phyloP scores from a whole-genome alignment of 2,797 vertebrate species.

The Eurystomus glaucurus region DNA sequence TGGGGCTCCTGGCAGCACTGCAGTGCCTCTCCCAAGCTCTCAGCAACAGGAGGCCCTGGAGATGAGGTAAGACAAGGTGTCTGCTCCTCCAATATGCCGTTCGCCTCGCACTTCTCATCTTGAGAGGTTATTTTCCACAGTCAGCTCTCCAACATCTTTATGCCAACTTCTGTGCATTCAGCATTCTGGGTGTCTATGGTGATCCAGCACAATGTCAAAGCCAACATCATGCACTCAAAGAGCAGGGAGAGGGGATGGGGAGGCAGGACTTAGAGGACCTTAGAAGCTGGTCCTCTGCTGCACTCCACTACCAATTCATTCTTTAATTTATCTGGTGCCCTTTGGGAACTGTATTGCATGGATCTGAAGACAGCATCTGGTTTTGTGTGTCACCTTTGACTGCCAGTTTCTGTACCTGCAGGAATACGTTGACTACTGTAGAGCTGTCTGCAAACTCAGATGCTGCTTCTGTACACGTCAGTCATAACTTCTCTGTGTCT shows the following conservation, averaged over 20 bases:
- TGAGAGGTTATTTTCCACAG: neutral
- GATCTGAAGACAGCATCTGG: neutral
- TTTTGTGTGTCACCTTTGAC: neutral
- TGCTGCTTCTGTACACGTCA: neutral
- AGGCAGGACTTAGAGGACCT: neutral
- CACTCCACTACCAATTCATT: neutral
- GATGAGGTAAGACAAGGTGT: neutral
- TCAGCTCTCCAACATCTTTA: neutral
- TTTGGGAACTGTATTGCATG: neutral
- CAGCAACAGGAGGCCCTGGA: neutral
- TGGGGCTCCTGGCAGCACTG: neutral
- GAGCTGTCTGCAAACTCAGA: neutral
- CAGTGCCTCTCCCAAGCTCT: neutral
- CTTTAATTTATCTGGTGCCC: neutral
- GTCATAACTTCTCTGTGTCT: neutral
- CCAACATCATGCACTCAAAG: neutral
- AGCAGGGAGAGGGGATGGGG: neutral
- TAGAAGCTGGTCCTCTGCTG: neutral
- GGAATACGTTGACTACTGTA: neutral
- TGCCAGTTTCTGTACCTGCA: neutral
- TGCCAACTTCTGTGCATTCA: neutral
- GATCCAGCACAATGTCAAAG: neutral
- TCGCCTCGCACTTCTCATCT: neutral
- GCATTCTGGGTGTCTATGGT: neutral
- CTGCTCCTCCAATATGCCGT: neutral